phyloP scores from a whole-genome alignment of 37 sponge, comb jelly and placozoan genomes.

The Hormiphora californensis region DNA sequence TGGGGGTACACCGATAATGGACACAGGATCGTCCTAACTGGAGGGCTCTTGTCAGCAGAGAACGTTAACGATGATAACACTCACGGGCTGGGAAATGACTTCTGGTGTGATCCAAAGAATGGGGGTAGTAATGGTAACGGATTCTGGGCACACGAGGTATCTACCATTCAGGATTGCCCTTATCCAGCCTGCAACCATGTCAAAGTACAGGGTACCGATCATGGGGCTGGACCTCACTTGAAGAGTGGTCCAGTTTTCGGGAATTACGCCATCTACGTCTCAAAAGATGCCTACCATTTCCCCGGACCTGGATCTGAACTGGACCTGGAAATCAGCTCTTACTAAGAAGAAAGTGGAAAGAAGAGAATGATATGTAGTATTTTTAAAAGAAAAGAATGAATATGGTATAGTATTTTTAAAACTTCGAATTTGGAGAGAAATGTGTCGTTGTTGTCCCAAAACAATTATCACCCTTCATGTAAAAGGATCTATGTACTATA shows the following conservation, averaged over 20 bases:
- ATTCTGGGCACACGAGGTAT: not conserved
- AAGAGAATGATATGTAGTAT: too few relatives aligned
- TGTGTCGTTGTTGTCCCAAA: too few relatives aligned
- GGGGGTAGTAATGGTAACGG: not conserved
- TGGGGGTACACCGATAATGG: constrained; percentile 6
- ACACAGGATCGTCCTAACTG: constrained; percentile 5
- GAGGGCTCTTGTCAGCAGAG: not conserved
- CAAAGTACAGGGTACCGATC: not conserved
- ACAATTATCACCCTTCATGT: too few relatives aligned
- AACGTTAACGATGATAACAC: not conserved
- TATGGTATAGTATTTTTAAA: too few relatives aligned
- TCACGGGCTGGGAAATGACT: not conserved
- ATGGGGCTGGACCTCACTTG: not conserved
- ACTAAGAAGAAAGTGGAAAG: too few relatives aligned
- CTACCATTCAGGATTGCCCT: not conserved
- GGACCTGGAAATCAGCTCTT: not conserved
- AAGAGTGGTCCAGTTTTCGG: not conserved
- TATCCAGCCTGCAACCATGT: not conserved
- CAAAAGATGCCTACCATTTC: not conserved
- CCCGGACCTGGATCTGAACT: not conserved
- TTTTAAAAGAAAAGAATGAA: too few relatives aligned
- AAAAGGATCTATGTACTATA: too few relatives aligned
- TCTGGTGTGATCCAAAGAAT: not conserved
- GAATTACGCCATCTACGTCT: constrained; percentile 1
- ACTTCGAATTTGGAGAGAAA: too few relatives aligned